Conservation (phyloP, 2,113 vertebrate genomes). For the Tupaia chinensis region DNA sequence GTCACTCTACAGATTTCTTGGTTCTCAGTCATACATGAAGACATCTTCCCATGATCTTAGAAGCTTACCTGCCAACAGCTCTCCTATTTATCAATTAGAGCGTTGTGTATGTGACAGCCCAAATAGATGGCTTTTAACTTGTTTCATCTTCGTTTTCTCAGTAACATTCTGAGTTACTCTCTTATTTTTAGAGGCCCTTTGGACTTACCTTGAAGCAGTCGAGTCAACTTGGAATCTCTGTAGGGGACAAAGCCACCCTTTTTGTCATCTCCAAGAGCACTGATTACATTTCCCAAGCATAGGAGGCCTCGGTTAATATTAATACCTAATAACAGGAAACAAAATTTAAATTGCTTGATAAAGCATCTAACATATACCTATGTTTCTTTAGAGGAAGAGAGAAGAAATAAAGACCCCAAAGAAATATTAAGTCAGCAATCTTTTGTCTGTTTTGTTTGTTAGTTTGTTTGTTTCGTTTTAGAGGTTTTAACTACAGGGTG, state of each 20-base stretch:
- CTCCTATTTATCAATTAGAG: constrained; percentile 32
- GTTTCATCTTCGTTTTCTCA: constrained; percentile 12
- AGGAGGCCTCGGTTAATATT: constrained; percentile 97
- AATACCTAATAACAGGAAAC: constrained; percentile 90
- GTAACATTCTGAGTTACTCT: constrained; percentile 41
- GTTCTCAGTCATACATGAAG: constrained; percentile 41
- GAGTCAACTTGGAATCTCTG: constrained; percentile 97
- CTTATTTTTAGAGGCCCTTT: constrained; percentile 25
- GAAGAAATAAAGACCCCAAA: constrained; percentile 48
- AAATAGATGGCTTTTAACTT: constrained; percentile 24
- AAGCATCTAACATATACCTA: constrained; percentile 22
- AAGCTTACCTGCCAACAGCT: constrained; percentile 24
- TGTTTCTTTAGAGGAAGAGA: constrained; percentile 44
- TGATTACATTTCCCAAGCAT: constrained; percentile 97
- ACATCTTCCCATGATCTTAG: constrained; percentile 49
- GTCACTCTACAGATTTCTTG: constrained; percentile 43
- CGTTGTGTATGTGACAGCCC: not conserved
- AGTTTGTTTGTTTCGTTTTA: too few species aligned
- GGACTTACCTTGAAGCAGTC: constrained; percentile 94
- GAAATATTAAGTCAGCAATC: constrained; percentile 13
- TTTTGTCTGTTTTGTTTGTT: too few species aligned
- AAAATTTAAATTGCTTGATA: constrained; percentile 71
- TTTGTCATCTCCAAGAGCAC: constrained; percentile 98
- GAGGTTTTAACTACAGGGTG: too few species aligned
- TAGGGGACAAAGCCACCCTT: constrained; percentile 96